Evolutionary conservation across 2,797 vertebrate species (phyloP).

Genomic region (Pitangus sulphuratus): DNA sequence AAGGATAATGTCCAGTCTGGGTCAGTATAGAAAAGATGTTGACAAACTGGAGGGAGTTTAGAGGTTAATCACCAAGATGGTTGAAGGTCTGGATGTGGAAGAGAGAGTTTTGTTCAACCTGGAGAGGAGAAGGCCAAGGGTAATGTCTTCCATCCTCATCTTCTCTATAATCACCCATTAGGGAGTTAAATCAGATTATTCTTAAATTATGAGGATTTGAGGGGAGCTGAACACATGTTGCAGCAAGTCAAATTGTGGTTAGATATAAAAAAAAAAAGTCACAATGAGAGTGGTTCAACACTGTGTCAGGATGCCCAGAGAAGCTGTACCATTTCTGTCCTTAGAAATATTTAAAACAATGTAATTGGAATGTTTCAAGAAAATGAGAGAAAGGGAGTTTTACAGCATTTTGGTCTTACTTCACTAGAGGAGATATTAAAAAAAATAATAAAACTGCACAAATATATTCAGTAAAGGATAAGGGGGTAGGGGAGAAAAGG

Average conservation of each 20-base stretch:
- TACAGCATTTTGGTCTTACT: neutral
- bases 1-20: neutral
- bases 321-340: neutral
- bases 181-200: neutral
- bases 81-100: neutral
- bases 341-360: neutral
- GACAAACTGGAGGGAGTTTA: neutral
- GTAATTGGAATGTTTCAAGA: neutral
- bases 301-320: neutral
- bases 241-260: neutral
- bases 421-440: neutral
- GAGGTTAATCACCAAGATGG: neutral
- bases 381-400: neutral
- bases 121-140: neutral
- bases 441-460: neutral
- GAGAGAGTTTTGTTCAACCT: neutral
- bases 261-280: neutral
- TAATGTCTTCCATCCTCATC: neutral
- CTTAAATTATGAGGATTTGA: neutral
- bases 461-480: neutral
- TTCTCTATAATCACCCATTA: neutral
- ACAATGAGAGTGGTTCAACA: neutral
- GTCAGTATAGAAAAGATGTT: neutral
- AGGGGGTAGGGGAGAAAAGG: neutral
- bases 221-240: neutral